Evolutionary conservation across 2,888 invertebrate species (phyloP), one percentile per base, ranked within the genome.

Genomic region (Aricia artaxerxes): DNA sequence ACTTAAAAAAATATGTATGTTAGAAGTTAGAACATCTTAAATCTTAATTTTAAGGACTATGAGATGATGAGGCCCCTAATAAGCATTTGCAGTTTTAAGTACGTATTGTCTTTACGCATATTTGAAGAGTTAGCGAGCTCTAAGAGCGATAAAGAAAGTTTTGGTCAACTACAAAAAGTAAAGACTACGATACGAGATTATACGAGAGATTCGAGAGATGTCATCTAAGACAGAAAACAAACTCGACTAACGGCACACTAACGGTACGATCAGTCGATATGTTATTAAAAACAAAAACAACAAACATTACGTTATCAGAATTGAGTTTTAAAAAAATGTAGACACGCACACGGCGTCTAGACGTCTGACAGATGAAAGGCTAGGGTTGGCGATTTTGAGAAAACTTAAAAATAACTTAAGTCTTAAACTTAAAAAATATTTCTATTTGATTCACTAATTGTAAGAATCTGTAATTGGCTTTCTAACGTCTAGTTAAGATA

Each of bases 281-380:
- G 31, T 6, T 61, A 61, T 64, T 61, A 61, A 31, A 64, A 64
- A 64, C 31, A 69, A 69, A 69, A 38, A 69, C 31, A 64, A 31
- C 16, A 69, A 69, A 69, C 69, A 38, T 69, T 69, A 69, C 69
- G 69, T 69, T 69, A 69, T 69, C 69, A 35, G n/a, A 11, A 7
- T 73, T 35, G 38, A 44, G 31, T 53, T 31, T 31, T 31, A 53
- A 76, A 76, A 75, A 53, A 76, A 76, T 75, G 53, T 57, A 57
- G 76, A 57, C 76, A 76, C 76, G 75, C 24, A 76, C 76, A 75
- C 49, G 76, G 76, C 53, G 76, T 76, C 76, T 35, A 76, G 76
- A 57, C 76, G 76, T 76, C 76, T 76, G 76, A 75, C 76, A 53
- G 76, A 57, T 76, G 76, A 53, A 49, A 57, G 76, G 76, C 69